Evolutionary conservation across 2,113 vertebrate genomes (phyloP), one percentile per base, ranked within the genome.

Genomic region (Ageneiosus marmoratus): DNA sequence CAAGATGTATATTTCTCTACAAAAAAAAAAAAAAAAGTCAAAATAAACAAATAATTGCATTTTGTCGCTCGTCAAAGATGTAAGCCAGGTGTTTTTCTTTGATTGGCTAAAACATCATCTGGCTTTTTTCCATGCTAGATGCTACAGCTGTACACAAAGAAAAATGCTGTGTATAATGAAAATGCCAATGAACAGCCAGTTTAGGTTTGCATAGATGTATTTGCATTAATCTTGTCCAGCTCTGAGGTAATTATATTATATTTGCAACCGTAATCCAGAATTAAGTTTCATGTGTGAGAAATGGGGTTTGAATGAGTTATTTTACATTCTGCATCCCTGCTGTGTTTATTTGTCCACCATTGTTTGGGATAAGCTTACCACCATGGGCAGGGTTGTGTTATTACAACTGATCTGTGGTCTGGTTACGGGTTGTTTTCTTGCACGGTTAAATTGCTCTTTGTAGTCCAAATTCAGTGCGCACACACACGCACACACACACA

Each of bases 401-500:
- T 87, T 86, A 81, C 75, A 86, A 81, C 81, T 69, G 83, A 82
- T 76, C 41, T 60, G 75, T 79, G 65, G 55, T 81, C 50, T 79
- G 41, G 51, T 18, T 29, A 13, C 62, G 29, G 55, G 63, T 80
- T 82, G 83, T 86, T 85, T 86, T 81, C 82, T 76, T 86, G 50
- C 72, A 60, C 41, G 62, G 63, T 65, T 84, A 80, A 86, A 81
- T 69, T 83, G 78, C 82, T 73, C 83, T 82, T 86, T 70, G 48
- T 70, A 60, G 77, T 70, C 67, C 24, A 82, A 86, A 86, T 84
- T 87, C 77, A 79, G 82, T 83, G 77, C 77, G 77, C 67, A 72
- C 77, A 85, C 77, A 12, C 34, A 41, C 65, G 24, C 78, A 77
- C 75, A 85, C 70, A 81, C 81, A 83, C 78, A 73, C 78, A 41